phyloP scores from a whole-genome alignment of 2,113 vertebrate species.

The Geococcyx californianus region DNA sequence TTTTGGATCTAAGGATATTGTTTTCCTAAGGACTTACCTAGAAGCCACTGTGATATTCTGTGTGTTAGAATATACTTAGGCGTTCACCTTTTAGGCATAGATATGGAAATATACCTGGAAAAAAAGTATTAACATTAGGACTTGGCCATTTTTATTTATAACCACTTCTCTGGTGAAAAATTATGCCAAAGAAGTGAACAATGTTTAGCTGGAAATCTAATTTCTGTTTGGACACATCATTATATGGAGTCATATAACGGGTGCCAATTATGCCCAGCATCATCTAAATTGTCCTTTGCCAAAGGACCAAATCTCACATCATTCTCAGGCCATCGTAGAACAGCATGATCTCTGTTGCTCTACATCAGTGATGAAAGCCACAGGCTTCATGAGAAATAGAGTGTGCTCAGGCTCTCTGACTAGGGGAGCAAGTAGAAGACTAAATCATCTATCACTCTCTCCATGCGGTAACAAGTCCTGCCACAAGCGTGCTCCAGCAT shows the following conservation, averaged over 20 bases:
- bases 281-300: background rate
- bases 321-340: background rate
- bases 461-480: too few relatives aligned
- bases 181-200: background rate
- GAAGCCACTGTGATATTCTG: background rate
- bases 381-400: background rate
- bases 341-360: background rate
- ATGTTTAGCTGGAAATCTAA: background rate
- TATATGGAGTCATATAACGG: accelerated
- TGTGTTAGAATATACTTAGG: background rate
- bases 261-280: background rate
- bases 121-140: background rate
- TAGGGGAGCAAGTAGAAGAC: background rate
- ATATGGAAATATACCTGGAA: background rate
- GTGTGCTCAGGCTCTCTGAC: background rate
- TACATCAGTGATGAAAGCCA: background rate
- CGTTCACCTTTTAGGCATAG: background rate
- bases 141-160: background rate
- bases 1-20: background rate
- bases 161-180: background rate
- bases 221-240: background rate
- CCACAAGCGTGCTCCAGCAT: too few relatives aligned
- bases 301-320: background rate
- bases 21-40: background rate
- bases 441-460: too few relatives aligned